Evolutionary conservation across 2,888 invertebrate genomes (phyloP).

Genomic region (Drosophila rellima): DNA sequence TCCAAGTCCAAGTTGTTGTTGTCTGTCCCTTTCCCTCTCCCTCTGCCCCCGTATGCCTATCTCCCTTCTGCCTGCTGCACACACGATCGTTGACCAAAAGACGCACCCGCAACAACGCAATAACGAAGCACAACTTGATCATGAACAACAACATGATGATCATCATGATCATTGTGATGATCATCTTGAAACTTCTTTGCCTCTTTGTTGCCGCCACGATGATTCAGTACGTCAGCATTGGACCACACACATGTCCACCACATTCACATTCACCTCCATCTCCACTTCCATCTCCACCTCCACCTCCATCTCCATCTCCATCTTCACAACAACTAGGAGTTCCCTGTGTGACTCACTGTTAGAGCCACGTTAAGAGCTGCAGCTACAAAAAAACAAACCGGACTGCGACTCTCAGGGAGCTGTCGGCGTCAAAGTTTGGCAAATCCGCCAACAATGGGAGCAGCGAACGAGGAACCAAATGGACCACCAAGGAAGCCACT

Average conservation of each 20-base stretch:
- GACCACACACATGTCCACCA: constrained; percentile 67
- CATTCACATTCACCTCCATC: constrained; percentile 12
- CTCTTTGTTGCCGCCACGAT: constrained; percentile 50
- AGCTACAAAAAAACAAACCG: constrained; percentile 13
- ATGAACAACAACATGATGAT: neutral
- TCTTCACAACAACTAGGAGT: constrained; percentile 67
- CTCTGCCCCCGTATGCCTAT: too few relatives aligned
- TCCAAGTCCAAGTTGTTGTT: constrained; percentile 47
- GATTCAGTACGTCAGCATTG: constrained; percentile 74
- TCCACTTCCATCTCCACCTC: too few relatives aligned
- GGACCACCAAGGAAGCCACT: constrained; percentile 67
- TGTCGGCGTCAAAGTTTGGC: constrained; percentile 67
- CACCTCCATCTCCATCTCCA: too few relatives aligned
- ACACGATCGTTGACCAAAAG: constrained; percentile 73
- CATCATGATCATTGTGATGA: constrained; percentile 24
- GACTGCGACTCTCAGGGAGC: constrained; percentile 26
- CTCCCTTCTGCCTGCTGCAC: neutral
- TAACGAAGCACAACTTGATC: constrained; percentile 62
- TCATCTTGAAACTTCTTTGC: too few relatives aligned
- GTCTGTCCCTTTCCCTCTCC: neutral
- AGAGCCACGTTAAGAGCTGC: neutral
- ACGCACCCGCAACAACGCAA: constrained; percentile 70
- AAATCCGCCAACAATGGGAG: constrained; percentile 70
- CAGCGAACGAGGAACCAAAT: too few relatives aligned
- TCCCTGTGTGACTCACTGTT: constrained; percentile 70